Percentiles rank a stretch among this genome's conserved stretches.
These are phyloP conservation scores for Indicator indicator DNA, from an alignment of 2,113 vertebrate species.

Conservation along the genomic window DNA sequence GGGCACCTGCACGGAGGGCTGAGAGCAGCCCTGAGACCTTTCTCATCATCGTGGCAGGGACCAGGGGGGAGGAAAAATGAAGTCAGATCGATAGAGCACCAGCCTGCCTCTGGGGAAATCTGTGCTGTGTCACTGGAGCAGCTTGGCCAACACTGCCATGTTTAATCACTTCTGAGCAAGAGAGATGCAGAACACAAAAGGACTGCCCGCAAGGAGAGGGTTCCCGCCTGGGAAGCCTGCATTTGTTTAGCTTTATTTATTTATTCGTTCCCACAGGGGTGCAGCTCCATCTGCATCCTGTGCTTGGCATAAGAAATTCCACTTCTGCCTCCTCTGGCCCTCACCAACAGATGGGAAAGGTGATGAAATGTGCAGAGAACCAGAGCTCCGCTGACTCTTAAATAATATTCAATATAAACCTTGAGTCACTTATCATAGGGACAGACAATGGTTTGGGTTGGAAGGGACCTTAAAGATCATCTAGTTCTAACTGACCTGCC, in stretches of 20 bases:
- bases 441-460: too few species aligned
- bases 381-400: neutral
- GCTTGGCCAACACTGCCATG: slow-evolving; percentile 60
- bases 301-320: neutral
- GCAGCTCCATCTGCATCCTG: slow-evolving; percentile 10
- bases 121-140: slow-evolving; percentile 47
- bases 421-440: too few species aligned
- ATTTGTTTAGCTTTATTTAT: slow-evolving; percentile 59
- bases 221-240: slow-evolving; percentile 34
- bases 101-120: slow-evolving; percentile 52
- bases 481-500: too few species aligned
- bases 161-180: slow-evolving; percentile 53
- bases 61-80: neutral
- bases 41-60: neutral
- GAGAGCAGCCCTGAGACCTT: neutral
- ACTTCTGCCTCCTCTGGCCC: neutral
- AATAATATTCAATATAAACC: neutral
- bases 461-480: too few species aligned
- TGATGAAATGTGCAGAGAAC: slow-evolving; percentile 32
- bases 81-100: neutral
- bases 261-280: slow-evolving; percentile 33
- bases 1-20: rapidly evolving
- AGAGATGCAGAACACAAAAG: slow-evolving; percentile 16
- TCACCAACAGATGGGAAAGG: slow-evolving; percentile 16
- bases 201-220: slow-evolving; percentile 10